Evolutionary conservation across 2,888 invertebrate genomes (phyloP), one percentile per base, ranked within the genome.

Genomic region (Sipunculus nudus): DNA sequence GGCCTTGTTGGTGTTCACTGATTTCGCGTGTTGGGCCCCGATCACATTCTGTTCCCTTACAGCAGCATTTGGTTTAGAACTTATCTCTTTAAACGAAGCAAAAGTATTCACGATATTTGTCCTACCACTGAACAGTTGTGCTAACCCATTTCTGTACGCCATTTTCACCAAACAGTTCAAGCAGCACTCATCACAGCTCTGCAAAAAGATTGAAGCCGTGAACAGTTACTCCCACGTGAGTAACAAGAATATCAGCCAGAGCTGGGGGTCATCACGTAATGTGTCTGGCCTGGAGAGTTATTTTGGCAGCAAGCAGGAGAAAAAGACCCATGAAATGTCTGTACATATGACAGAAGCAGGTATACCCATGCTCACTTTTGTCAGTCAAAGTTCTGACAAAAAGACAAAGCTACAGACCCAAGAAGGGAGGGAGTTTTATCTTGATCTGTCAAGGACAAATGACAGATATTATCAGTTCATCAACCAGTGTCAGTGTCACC

Each of bases 161-260:
- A 96, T 97, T 73, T 89, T 97, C 77, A 97, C 97, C 6, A 96
- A 97, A 82, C 96, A 96, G 84, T 96, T 96, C 84, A 96, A 96
- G 85, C 94, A 95, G 85, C 96, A 97, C 85, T 96, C 96, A 85
- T 92, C 96, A 2, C 89, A 94, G 81, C 91, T 96, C 60, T 96
- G 96, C 85, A 95, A 96, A 83, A 92, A 96, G 23, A 94, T 97
- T 74, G 96, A 97, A 83, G 96, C 80, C 55, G 75, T 77, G 3
- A 73, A 76, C n/a, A 75, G 75, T 59, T 73, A 78, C 43, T 75
- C 77, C 26, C 70, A 76, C 21, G 68, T 73, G 19, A 74, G 71
- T 50, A 68, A 70, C 5, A 61, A 76, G 13, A 64, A 64, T 21
- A 38, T 55, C 1, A 53, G 53, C 35, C 23, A 53, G 25, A 63